Base-by-base conservation (phyloP, 2,113 vertebrate genomes). In the Aptenodytes patagonicus region DNA sequence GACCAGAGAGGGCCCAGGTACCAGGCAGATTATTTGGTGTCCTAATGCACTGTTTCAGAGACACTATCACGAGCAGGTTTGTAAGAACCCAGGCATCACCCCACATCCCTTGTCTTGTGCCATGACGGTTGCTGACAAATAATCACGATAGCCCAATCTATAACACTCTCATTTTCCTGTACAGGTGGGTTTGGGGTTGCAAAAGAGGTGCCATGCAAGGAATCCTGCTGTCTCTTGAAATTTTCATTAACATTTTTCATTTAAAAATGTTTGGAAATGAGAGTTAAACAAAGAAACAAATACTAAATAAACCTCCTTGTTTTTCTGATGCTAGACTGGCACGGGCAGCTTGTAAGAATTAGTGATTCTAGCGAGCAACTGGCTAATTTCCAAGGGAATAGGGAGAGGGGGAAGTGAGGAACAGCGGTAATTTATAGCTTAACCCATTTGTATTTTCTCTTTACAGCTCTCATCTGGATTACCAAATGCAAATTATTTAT, bases 391-490 rank as follows among this genome's bases (percentile, higher is more conserved):
- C 90, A 84, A 81, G 80, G 86, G 86, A 95, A 81, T 25, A n/a
- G 47, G 24, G 76, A 95, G 90, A 90, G 42, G 34, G 55, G 28
- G 60, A 91, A 95, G 60, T 32, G 47, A 92, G 83, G 65, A 89
- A 78, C 73, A 79, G 81, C 77, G 72, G 73, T 81, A 92, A 91
- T 96, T 95, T 95, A 93, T 89, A 84, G 77, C 61, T 84, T 87
- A 93, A 61, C 18, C 86, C 65, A 16, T 95, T 97, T 95, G 65
- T 95, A 52, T 89, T 95, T 97, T 92, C 88, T 69, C 77, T 93
- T 93, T 96, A 92, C 69, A 94, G 83, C 76, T 93, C 92, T 97
- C 91, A 79, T 87, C 94, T 97, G 92, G 86, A 87, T 91, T 91
- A 92, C 92, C 61, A 68, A 89, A 96, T 87, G 86, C 90, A 95